Base-by-base conservation (phyloP, 2,888 invertebrate genomes). In the Chironomus tentans region DNA sequence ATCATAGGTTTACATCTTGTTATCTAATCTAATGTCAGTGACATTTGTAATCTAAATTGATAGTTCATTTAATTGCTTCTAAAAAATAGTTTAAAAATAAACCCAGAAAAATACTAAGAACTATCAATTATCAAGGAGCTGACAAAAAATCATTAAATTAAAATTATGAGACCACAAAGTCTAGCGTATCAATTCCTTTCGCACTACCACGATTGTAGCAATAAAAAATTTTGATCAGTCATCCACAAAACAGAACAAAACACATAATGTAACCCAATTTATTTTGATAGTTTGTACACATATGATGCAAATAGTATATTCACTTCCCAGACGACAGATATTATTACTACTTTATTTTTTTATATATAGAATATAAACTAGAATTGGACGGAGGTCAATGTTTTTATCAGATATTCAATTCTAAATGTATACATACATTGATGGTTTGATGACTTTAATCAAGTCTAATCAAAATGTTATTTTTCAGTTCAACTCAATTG, bases 401-500 rank as follows among this genome's bases (percentile, higher is more conserved):
- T 71, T 71, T 71, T 71, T 71, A 71, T 71, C 71, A 71, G n/a
- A 50, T 56, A 18, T 68, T 68, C 15, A 38, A 38, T 61, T 71
- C 47, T 10, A 48, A 71, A 71, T 22, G 56, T n/a, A 71, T 48
- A 70, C 38, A 48, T 18, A 68, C 38, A 38, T 38, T 38, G 38
- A 28, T 28, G 28, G 18, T 21, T 18, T 28, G n/a, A 68, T 38
- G 28, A 22, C 22, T 24, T 62, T 56, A 72, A 72, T 72, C 61
- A 72, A 72, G 56, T 70, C 24, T 70, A 70, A 70, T 70, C 70
- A 70, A 70, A 70, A 70, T 70, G 70, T 70, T 70, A 46, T 72
- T 72, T 50, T 70, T 70, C 48, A 28, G 24, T 24, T 62, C 38
- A 56, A 56, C 56, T 56, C n/a, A 56, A 56, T 56, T 56, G 56